Percentiles rank a stretch among this genome's conserved stretches.
Evolutionary conservation across 2,113 vertebrate species (phyloP).

Genomic region (Pleuronectes platessa): DNA sequence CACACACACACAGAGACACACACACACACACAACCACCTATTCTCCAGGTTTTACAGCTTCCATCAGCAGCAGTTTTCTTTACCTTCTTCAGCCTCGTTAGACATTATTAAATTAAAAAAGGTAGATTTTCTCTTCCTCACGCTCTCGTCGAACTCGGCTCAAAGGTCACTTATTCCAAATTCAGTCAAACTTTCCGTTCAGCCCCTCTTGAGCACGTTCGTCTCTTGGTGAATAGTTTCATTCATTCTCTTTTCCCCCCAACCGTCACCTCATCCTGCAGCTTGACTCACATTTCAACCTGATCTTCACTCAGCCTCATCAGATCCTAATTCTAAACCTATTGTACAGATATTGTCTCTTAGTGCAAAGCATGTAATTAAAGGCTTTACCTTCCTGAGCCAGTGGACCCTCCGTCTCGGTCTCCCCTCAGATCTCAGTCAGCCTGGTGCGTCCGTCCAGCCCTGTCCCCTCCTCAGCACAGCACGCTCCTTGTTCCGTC

Average conservation of each 20-base stretch:
- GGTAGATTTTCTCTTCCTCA: not conserved
- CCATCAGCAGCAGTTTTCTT: not conserved
- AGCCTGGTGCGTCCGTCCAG: constrained; percentile 48
- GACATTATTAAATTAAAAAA: not conserved
- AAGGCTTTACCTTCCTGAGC: constrained; percentile 76
- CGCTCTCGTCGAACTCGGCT: constrained; percentile 19
- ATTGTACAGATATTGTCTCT: not conserved
- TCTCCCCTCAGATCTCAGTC: constrained; percentile 56
- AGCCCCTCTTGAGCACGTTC: constrained; percentile 1
- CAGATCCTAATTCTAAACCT: not conserved
- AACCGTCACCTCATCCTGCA: not conserved
- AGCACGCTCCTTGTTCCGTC: constrained; percentile 83
- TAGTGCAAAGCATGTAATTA: not conserved
- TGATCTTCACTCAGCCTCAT: not conserved
- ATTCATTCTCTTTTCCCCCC: constrained; percentile 28
- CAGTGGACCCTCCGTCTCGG: constrained; percentile 63
- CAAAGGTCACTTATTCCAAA: constrained; percentile 3
- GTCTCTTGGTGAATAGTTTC: constrained; percentile 18
- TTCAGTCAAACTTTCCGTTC: constrained; percentile 40
- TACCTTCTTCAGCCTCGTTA: not conserved
- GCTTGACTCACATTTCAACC: not conserved
- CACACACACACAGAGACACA: not conserved
- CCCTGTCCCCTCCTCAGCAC: constrained; percentile 69
- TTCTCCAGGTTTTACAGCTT: not conserved
- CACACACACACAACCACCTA: not conserved